phyloP scores from a whole-genome alignment of 2,113 vertebrate species.

The Vulpes ferrilata region DNA sequence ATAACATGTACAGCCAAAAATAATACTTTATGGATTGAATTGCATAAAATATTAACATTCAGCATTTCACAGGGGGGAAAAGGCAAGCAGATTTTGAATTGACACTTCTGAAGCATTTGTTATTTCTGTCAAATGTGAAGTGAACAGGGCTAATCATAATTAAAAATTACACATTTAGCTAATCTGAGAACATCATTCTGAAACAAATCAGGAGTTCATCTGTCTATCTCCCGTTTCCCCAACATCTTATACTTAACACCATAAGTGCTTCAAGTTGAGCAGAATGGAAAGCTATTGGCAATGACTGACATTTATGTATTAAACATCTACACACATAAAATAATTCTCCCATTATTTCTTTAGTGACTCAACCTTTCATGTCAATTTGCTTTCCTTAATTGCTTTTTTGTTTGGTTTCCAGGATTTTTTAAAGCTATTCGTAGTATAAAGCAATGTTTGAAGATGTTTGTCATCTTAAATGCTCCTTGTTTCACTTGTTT shows the following conservation, averaged over 20 bases:
- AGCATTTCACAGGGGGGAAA: neutral
- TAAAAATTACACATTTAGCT: constrained; percentile 65
- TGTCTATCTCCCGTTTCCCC: constrained; percentile 11
- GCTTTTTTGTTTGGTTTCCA: constrained; percentile 83
- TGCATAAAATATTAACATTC: neutral
- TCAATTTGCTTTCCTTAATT: constrained; percentile 86
- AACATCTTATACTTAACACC: constrained; percentile 33
- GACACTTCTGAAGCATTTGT: constrained; percentile 55
- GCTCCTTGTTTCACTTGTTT: constrained; percentile 48
- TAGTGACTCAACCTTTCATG: constrained; percentile 75
- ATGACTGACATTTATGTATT: constrained; percentile 69
- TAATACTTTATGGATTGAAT: neutral
- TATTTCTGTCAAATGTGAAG: constrained; percentile 63
- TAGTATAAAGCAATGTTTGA: constrained; percentile 68
- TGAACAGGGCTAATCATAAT: constrained; percentile 62
- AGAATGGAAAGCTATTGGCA: constrained; percentile 37
- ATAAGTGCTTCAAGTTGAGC: constrained; percentile 27
- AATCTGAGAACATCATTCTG: constrained; percentile 55
- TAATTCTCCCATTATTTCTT: constrained; percentile 77
- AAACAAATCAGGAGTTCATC: constrained; percentile 49
- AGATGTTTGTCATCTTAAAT: constrained; percentile 73
- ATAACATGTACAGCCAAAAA: neutral
- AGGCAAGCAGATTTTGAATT: constrained; percentile 48
- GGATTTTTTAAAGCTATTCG: constrained; percentile 68
- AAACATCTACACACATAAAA: constrained; percentile 78